Base-by-base conservation (phyloP, 2,113 vertebrate genomes). In the Labeo catla region DNA sequence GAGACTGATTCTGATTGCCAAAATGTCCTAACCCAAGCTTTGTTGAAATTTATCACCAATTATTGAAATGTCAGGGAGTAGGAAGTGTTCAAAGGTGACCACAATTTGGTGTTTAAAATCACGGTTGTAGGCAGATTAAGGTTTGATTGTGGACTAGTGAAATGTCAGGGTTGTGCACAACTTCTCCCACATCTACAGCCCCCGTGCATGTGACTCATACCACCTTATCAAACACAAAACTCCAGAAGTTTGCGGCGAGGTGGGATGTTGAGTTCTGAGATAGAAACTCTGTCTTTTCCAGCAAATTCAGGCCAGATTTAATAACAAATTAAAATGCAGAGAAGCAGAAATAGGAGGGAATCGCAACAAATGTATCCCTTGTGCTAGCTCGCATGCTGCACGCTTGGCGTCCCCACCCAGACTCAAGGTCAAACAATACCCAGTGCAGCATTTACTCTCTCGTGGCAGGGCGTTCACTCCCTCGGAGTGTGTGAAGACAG, bases 151-250 rank as follows among this genome's bases (percentile, higher is more conserved):
- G 49, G 79, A 86, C 59, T 8, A 11, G 16, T 72, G 57, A 86
- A 86, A 86, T 77, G 87, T 85, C 82, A 85, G 77, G 23, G 81
- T 77, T 77, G 50, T 80, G 82, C 81, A 77, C 86, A 88, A 76
- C 52, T 84, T 81, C 82, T 88, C 74, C 54, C 73, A 88, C 84
- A 88, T 88, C 47, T 88, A 83, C 49, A 68, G 54, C 34, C 23
- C 43, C 68, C 57, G 39, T 80, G 72, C 80, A 7, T 45, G 54
- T 84, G 76, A 84, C 81, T 86, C 76, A 80, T 65, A 50, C 23
- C n/a, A 76, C 61, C 83, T 84, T 88, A 76, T 84, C 66, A 57
- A 78, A 79, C 61, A 50, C 81, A 47, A 12, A 86, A 57, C 76
- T 76, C 78, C 59, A 86, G 34, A 76, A 66, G 45, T 86, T 65